Conservation (phyloP, 2,888 invertebrate genomes). For the Pseudeuparius sepicola region DNA sequence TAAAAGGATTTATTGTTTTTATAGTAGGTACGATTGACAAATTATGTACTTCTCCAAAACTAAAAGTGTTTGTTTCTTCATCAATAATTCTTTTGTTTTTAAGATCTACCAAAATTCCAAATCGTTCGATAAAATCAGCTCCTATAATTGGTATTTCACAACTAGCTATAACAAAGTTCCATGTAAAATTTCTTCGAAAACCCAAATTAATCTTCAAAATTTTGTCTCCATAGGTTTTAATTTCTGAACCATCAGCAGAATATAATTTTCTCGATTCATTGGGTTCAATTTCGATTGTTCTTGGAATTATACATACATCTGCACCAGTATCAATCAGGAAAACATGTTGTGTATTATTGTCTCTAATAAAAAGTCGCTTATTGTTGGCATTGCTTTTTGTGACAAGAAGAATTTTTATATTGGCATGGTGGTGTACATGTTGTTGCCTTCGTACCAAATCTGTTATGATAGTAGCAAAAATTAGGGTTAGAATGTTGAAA, state of each 20-base stretch:
- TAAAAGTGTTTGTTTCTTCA: not conserved
- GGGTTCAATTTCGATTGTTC: not conserved
- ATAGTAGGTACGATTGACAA: not conserved
- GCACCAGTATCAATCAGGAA: slow-evolving; percentile 1
- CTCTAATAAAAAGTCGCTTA: not conserved
- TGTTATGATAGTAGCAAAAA: too few species aligned
- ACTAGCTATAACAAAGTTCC: not conserved
- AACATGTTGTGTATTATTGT: not conserved
- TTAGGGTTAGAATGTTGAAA: too few species aligned
- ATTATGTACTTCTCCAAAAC: not conserved
- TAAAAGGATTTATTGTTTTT: not conserved
- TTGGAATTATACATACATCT: not conserved
- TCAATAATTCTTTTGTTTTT: not conserved
- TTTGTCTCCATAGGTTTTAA: not conserved
- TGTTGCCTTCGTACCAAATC: too few species aligned
- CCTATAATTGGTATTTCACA: not conserved
- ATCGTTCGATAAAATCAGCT: not conserved
- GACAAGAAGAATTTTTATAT: too few species aligned
- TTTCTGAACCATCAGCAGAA: not conserved
- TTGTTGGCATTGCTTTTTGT: too few species aligned
- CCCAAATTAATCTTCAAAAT: not conserved
- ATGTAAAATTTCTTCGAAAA: not conserved
- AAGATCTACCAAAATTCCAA: not conserved
- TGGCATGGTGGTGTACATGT: too few species aligned
- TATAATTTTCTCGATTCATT: not conserved